Evolutionary conservation across 2,797 vertebrate genomes (phyloP), one percentile per base, ranked within the genome.

Genomic region (Choloepus didactylus): DNA sequence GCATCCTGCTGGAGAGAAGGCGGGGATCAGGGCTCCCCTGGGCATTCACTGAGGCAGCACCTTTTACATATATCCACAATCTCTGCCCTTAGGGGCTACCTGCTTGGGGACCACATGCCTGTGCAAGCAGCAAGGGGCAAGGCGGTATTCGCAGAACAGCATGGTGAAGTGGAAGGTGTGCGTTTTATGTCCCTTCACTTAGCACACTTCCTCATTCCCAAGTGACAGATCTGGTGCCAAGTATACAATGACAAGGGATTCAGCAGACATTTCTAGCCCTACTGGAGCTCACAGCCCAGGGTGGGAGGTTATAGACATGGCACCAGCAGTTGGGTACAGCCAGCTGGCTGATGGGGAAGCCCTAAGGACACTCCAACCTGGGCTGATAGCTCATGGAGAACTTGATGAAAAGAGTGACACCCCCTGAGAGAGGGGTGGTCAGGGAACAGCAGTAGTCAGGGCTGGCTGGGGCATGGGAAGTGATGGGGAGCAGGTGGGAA

Each of bases 61-160:
- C 59, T 93, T 81, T 84, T 46, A 82, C 60, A 15, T 56, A 83
- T 16, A 8, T 88, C 66, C 87, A 62, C 51, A 69, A 25, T 12
- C 29, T 76, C 41, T 49, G n/a, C 73, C 44, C 23, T 35, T 5
- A 49, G 75, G 25, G 76, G 38, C 44, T 56, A 66, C 89, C 73
- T 73, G 67, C 56, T 90, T 62, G 69, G 83, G 59, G 27, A 35
- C 27, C 51, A n/a, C 41, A 62, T 4, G 35, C 4, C 82, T 66
- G 8, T 88, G 49, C 35, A 79, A 91, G 85, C 72, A 85, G 51
- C 64, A 76, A 76, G 79, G 66, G n/a, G 23, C 41, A 93, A 21
- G 12, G 10, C 56, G 23, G n/a, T 72, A 59, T 35, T 38, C 41
- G 72, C 9, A 46, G 11, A 82, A 62, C 12, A 64, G 41, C 46